Conservation (phyloP, 1,140 invertebrate species). For the Metopolophium dirhodum region DNA sequence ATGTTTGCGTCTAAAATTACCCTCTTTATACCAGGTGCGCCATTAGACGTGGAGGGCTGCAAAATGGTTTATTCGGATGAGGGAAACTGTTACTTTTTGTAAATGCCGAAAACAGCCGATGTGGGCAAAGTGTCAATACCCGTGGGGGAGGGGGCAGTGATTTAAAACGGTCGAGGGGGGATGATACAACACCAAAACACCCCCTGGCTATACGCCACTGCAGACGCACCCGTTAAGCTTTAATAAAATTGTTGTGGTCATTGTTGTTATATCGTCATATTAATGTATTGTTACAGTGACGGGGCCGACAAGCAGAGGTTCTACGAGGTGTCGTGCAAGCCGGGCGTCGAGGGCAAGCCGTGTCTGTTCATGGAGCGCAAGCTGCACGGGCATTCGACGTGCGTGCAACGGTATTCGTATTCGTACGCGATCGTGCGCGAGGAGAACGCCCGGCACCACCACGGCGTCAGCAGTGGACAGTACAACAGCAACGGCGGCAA, state of each 20-base stretch:
- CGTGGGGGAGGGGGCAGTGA: too few relatives aligned
- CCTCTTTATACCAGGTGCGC: too few relatives aligned
- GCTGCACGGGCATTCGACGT: conserved; percentile 74
- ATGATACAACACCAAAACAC: too few relatives aligned
- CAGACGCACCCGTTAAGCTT: too few relatives aligned
- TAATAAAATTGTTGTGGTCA: neutral
- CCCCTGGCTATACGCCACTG: too few relatives aligned
- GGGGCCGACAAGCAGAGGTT: conserved; percentile 65
- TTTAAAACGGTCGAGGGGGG: too few relatives aligned
- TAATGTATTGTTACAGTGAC: conserved; percentile 62
- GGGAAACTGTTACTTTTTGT: too few relatives aligned
- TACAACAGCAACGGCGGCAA: conserved; percentile 61
- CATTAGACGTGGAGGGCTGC: too few relatives aligned
- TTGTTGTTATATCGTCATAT: neutral
- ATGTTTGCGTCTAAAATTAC: too few relatives aligned
- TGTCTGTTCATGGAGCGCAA: conserved; percentile 78
- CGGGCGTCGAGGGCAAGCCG: conserved; percentile 73
- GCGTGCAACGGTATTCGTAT: conserved; percentile 84
- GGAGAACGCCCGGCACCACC: conserved; percentile 63
- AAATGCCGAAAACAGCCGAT: too few relatives aligned
- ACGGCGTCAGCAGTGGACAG: conserved; percentile 64
- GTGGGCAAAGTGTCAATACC: too few relatives aligned
- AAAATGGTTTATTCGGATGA: too few relatives aligned
- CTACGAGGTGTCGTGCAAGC: conserved; percentile 80
- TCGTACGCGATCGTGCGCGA: conserved; percentile 78